Percentiles rank a stretch among this genome's conserved stretches.
Conservation (phyloP, 2,888 invertebrate species). For the Nipponacmea schrenckii region DNA sequence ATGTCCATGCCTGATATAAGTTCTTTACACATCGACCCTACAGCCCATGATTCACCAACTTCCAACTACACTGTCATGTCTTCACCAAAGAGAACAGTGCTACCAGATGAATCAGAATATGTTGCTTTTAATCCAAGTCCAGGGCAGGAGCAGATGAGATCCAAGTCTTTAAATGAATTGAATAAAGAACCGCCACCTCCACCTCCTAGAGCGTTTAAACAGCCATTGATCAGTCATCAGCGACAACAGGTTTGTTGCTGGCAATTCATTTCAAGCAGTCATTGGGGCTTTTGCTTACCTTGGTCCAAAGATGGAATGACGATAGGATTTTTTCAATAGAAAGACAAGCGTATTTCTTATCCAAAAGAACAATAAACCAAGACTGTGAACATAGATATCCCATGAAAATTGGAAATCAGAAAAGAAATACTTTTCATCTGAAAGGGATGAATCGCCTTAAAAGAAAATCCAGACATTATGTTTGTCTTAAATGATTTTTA, state of each 20-base stretch:
- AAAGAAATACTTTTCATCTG: no score
- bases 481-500: no score
- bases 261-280: no score
- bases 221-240: constrained; percentile 33
- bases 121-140: neutral
- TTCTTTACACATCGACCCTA: constrained; percentile 19
- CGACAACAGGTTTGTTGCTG: constrained; percentile 26
- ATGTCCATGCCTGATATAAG: constrained; percentile 30
- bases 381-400: no score
- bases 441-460: no score
- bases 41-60: constrained; percentile 9
- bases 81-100: neutral
- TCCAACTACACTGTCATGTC: neutral
- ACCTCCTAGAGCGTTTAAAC: constrained; percentile 1
- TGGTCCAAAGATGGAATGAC: no score
- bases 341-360: no score
- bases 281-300: no score
- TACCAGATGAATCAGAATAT: constrained; percentile 2
- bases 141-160: neutral
- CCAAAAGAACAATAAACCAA: no score
- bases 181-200: neutral
- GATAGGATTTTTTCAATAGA: no score
- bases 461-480: no score
- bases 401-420: no score
- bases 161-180: neutral